Base-by-base conservation (phyloP, 2,797 vertebrate genomes). In the Eleutherodactylus coqui region DNA sequence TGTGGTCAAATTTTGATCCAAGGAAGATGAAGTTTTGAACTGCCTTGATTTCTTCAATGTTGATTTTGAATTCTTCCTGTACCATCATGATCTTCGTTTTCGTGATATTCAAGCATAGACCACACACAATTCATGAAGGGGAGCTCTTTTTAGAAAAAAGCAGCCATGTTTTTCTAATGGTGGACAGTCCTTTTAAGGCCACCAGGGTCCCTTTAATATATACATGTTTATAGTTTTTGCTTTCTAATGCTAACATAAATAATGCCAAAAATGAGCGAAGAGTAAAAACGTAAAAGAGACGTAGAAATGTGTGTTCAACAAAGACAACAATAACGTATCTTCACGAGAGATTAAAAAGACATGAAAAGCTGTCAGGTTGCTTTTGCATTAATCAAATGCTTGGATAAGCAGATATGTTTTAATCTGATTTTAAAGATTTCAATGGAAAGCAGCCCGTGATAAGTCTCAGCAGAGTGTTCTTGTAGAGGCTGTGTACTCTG, bases 351-450 rank as follows among this genome's bases (percentile, higher is more conserved):
- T 64, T 73, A 47, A 80, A 47, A 67, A n/a, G 58, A 80, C 58
- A 67, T 58, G 29, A 79, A 79, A 47, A 64, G 36, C 78, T 80
- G 78, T 80, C 78, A 64, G 58, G 41, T 19, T 67, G 58, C 41
- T 45, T 64, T 41, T 80, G 38, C 53, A 64, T 80, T 80, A 80
- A 67, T 80, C 58, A 80, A 80, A 47, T 80, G 58, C 58, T 67
- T 6, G 41, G 36, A 47, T 64, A 80, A 80, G 78, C 41, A 64
- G 58, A 76, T 45, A 80, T 64, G n/a, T 51, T 64, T 80, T 80
- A 80, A 64, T 80, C 41, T 80, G 58, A 80, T 80, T 80, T 80
- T 80, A 47, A 79, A 79, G 38, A 60, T 62, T 62, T 64, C 17
- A 17, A 49, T 19, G 27, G 41, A 80, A 80, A 64, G 43, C 27